These are phyloP conservation scores for Neria commutata DNA, from an alignment of 2,888 invertebrate genomes.

Conservation along the genomic window DNA sequence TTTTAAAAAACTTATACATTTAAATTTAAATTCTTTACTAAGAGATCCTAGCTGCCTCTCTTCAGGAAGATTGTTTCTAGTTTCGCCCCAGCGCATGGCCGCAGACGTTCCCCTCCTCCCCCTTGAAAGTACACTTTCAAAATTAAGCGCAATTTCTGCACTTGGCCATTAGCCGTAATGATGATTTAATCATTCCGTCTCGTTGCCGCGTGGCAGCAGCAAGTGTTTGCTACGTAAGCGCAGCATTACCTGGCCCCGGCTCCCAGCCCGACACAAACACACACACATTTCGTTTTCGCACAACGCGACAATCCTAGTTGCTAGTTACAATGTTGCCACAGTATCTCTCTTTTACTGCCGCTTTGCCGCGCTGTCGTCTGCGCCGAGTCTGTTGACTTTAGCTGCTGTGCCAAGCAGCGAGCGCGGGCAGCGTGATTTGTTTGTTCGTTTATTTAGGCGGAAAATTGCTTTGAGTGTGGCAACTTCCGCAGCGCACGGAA, in stretches of 20 bases:
- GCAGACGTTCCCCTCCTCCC: no score
- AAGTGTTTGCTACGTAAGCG: neutral
- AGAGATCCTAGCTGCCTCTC: no score
- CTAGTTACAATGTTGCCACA: no score
- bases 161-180: slow-evolving; percentile 19
- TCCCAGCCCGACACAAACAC: no score
- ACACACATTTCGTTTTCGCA: no score
- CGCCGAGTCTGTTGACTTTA: neutral
- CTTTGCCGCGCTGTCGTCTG: neutral
- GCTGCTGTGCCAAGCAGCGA: neutral
- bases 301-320: no score
- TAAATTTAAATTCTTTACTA: no score
- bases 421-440: neutral
- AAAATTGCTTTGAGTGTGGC: slow-evolving; percentile 26
- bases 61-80: no score
- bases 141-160: no score
- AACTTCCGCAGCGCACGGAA: slow-evolving; percentile 22
- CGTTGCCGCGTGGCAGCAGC: neutral
- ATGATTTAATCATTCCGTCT: slow-evolving; percentile 22
- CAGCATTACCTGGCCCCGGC: neutral
- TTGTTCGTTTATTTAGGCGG: slow-evolving; percentile 21
- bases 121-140: no score
- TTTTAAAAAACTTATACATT: no score
- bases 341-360: neutral
- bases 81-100: no score